Conservation (phyloP, 2,113 vertebrate species). For the Saccopteryx leptura region DNA sequence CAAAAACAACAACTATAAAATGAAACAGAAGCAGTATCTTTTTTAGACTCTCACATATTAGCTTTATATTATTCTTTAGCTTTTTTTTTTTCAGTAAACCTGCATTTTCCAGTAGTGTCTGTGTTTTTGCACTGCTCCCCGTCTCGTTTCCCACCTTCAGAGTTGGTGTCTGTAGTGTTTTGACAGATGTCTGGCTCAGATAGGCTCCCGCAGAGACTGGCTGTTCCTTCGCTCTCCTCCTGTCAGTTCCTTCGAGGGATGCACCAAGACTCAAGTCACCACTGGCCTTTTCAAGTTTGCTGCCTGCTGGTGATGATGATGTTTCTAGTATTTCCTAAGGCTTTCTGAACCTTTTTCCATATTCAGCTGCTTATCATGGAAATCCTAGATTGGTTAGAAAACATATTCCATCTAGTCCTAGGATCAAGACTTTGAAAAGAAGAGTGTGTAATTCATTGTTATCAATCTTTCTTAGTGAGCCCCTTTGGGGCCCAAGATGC, state of each 20-base stretch:
- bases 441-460: not conserved
- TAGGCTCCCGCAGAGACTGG: not conserved
- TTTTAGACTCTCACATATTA: conserved; percentile 7
- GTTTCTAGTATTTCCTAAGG: not conserved
- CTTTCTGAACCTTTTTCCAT: not conserved
- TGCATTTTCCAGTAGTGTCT: not conserved
- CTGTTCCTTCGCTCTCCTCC: not conserved
- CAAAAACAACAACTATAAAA: not conserved
- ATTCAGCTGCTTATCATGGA: not conserved
- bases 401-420: not conserved
- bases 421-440: not conserved
- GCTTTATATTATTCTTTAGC: not conserved
- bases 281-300: not conserved
- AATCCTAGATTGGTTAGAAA: not conserved
- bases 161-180: not conserved
- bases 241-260: not conserved
- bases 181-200: not conserved
- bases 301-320: not conserved
- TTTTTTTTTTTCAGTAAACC: not conserved
- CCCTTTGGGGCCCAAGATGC: not conserved
- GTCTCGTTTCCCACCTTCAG: not conserved
- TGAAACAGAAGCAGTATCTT: not conserved
- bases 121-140: not conserved
- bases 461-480: not conserved
- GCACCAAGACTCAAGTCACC: not conserved